Base-by-base conservation (phyloP, 2,888 invertebrate genomes). In the Oscheius myriophilus region DNA sequence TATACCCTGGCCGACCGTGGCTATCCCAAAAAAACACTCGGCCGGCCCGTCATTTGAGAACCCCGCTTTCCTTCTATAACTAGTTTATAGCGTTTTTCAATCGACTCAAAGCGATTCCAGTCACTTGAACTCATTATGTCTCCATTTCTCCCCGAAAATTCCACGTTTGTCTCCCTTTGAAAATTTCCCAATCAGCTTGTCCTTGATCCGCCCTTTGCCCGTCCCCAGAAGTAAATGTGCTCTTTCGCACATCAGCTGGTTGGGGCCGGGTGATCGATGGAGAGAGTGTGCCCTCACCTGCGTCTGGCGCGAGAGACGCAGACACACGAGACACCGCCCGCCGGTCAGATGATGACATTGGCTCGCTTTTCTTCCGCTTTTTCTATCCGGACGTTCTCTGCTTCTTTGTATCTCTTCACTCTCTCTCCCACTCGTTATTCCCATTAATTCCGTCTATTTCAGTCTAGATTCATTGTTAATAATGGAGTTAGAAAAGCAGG, bases 321-420 rank as follows among this genome's bases (percentile, higher is more conserved):
- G 66, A 66, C 57, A 46, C 43, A 11, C 55, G 55, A 65, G 65
- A 41, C 55, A 21, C 46, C 49, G 43, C 45, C 43, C n/a, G 45
- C 46, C 57, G 43, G 66, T 66, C 66, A 66, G 66, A 66, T 66
- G 66, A 66, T 66, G 66, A 66, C 66, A 66, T 66, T 66, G 39
- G 46, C 33, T 25, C 25, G 18, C 41, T 52, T 43, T 16, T 26
- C 16, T 42, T 26, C 23, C 33, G 21, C n/a, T 63, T 53, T 63
- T 33, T 46, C 46, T 18, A 7, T 46, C 11, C 11, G 16, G 2
- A 46, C 3, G 46, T 3, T 18, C 16, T 18, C 46, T 46, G 18
- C 4, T 18, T 46, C 16, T 46, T 11, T 46, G 12, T 42, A 16
- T 53, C 7, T 62, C n/a, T 62, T 51, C 18, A 7, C 12, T 25